Base-by-base conservation (phyloP, 2,888 invertebrate species). In the Synergus itoensis region DNA sequence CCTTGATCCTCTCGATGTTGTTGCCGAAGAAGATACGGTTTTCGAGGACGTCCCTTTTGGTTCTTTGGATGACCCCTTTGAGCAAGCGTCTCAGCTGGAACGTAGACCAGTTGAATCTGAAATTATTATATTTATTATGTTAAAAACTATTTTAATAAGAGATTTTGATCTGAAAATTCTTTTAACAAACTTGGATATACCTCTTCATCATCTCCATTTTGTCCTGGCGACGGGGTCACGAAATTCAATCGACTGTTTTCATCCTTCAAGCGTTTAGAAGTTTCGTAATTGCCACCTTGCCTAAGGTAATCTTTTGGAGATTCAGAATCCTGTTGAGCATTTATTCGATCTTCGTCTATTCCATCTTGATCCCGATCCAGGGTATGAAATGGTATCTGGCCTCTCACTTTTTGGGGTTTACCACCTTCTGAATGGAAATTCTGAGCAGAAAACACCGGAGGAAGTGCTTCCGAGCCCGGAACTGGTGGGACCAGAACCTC, bases 21-120 rank as follows among this genome's bases (percentile, higher is more conserved):
- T 40, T 86, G 82, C 28, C 86, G 85, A 41, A 77, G 81, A 5
- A 86, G 82, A 69, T 83, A 83, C 57, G 88, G 88, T 79, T 90
- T 91, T 48, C 88, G 87, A 60, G 86, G 83, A 60, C 89, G 89
- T 14, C 78, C 84, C 69, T 86, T 87, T 63, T 88, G 88, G 73
- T 84, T 84, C 57, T 91, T 91, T n/a, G 86, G 79, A 79, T 92
- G 93, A 45, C 90, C 92, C 36, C 92, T 88, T 88, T 94, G 93
- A 84, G 95, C 94, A 36, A 97, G 91, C 0, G 96, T 95, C 88
- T 97, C 97, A 40, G 97, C 94, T 7, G 97, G 97, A 0, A 97
- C 97, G 88, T 97, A 97, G 0, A 97, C 93, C 57, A 97, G 91
- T 88, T 97, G 97, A 0, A 97, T 95, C 92, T 96, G 79, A 14